phyloP scores from a whole-genome alignment of 2,888 invertebrate species.

The Masnerella sp. region DNA sequence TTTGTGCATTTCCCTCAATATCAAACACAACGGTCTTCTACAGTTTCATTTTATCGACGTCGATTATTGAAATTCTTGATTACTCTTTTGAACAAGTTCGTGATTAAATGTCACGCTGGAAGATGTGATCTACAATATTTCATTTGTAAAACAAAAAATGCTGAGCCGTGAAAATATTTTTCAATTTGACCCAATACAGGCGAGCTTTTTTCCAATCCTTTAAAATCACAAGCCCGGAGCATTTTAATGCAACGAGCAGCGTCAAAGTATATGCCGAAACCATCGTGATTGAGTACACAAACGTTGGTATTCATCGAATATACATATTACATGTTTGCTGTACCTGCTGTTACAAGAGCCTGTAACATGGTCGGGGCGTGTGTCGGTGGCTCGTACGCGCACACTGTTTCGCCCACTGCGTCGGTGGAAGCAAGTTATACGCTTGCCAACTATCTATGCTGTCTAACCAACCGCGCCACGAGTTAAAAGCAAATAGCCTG shows the following conservation, averaged over 20 bases:
- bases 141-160: conserved; percentile 49
- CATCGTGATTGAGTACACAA: conserved; percentile 60
- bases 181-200: conserved; percentile 50
- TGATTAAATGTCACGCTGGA: conserved; percentile 56
- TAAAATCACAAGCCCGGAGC: conserved; percentile 59
- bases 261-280: conserved; percentile 58
- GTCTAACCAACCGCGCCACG: conserved; percentile 59
- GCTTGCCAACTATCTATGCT: conserved; percentile 56
- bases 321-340: conserved; percentile 61
- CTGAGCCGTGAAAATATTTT: conserved; percentile 52
- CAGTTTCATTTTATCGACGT: conserved; percentile 49
- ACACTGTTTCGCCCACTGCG: conserved; percentile 18
- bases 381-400: conserved; percentile 34
- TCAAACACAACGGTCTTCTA: conserved; percentile 35
- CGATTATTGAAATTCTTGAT: conserved; percentile 58
- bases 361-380: conserved; percentile 34
- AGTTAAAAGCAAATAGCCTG: conserved; percentile 70
- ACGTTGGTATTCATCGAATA: conserved; percentile 60
- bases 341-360: conserved; percentile 54
- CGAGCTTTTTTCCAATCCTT: conserved; percentile 46
- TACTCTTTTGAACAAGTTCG: conserved; percentile 57
- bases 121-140: conserved; percentile 52
- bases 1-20: conserved; percentile 37
- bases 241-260: conserved; percentile 58
- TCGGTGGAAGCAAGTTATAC: conserved; percentile 52